Evolutionary conservation across 2,113 vertebrate genomes (phyloP).

Genomic region (Clupea harengus): DNA sequence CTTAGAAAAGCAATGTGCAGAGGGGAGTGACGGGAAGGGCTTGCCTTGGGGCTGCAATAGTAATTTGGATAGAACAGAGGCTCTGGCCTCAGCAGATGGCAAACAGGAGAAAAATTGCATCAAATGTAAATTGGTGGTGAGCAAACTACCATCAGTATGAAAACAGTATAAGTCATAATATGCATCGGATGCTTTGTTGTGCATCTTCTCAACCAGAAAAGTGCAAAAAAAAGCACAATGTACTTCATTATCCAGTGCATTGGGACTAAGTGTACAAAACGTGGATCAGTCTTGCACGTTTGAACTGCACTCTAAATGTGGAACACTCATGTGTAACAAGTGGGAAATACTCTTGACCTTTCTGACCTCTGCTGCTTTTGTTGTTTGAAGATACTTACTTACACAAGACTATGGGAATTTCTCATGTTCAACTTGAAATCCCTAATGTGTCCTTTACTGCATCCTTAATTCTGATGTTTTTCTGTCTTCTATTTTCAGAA

Average conservation of each 20-base stretch:
- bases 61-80: slow-evolving; percentile 35
- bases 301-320: no score
- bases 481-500: no score
- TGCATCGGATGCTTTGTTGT: background rate
- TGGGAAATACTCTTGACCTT: no score
- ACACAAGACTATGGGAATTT: no score
- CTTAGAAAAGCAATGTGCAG: slow-evolving; percentile 50
- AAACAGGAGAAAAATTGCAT: slow-evolving; percentile 21
- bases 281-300: no score
- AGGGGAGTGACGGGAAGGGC: slow-evolving; percentile 40
- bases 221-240: background rate
- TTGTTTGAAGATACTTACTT: background rate
- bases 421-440: no score
- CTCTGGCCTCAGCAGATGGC: slow-evolving; percentile 32
- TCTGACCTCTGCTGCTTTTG: no score
- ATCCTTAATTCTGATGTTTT: no score
- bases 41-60: slow-evolving; percentile 42
- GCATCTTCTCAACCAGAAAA: background rate
- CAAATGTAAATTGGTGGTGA: slow-evolving; percentile 21
- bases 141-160: background rate
- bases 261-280: background rate
- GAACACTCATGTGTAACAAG: no score
- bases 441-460: no score
- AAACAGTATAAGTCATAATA: slow-evolving; percentile 8
- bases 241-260: background rate